phyloP scores from a whole-genome alignment of 1,140 invertebrate species.

The Paraescarpia echinospica region DNA sequence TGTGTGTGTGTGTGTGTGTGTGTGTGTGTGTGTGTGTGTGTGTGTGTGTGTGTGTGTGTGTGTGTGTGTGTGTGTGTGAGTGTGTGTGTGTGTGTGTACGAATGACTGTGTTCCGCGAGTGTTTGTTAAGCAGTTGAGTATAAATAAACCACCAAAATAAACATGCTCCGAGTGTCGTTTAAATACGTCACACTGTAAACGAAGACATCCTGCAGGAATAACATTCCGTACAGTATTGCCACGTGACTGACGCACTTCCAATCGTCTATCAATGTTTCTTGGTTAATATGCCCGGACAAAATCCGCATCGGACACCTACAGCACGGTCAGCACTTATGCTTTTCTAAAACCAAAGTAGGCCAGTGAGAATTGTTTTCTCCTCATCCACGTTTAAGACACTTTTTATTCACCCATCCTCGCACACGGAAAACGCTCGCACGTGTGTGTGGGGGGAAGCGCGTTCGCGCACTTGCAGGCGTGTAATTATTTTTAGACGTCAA shows the following conservation, averaged over 20 bases:
- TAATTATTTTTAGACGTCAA: background rate
- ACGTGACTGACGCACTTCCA: background rate
- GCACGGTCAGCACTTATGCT: too few relatives aligned
- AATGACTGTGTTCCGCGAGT: background rate
- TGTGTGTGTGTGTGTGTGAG: background rate
- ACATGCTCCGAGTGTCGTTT: background rate
- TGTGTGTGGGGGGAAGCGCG: too few relatives aligned
- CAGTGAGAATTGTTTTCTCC: too few relatives aligned
- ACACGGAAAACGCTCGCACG: too few relatives aligned
- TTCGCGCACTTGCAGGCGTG: too few relatives aligned
- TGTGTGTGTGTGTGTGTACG: background rate
- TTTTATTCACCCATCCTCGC: too few relatives aligned
- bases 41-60: constrained; percentile 3
- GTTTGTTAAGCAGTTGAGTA: background rate
- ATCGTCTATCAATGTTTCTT: background rate
- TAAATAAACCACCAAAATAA: background rate
- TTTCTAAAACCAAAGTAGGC: too few relatives aligned
- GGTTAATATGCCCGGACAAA: background rate
- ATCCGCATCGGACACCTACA: background rate
- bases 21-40: background rate
- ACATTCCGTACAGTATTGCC: background rate
- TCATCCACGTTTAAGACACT: too few relatives aligned
- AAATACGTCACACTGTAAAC: background rate
- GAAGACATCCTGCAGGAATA: background rate
- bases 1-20: too few relatives aligned